Evolutionary conservation across 2,113 vertebrate genomes (phyloP).

Genomic region (Galemys pyrenaicus): DNA sequence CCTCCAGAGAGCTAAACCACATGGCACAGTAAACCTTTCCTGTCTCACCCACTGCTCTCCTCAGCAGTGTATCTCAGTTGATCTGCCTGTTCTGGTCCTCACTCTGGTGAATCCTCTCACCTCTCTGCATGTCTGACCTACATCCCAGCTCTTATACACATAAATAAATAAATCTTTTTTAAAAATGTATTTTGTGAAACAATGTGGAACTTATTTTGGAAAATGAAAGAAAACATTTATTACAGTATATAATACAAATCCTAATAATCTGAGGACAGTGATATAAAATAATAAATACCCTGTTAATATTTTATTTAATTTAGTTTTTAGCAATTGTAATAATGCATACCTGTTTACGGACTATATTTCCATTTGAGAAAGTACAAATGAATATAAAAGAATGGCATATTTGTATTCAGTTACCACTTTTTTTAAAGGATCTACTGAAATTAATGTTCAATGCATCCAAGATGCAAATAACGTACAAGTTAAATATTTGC

Average conservation of each 20-base stretch:
- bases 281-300: background rate
- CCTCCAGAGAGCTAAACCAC: too few relatives aligned
- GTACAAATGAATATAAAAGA: background rate
- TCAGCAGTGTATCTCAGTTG: too few relatives aligned
- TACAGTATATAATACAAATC: background rate
- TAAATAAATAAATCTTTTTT: too few relatives aligned
- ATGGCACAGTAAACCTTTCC: too few relatives aligned
- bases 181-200: background rate
- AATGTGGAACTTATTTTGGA: background rate
- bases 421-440: background rate
- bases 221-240: background rate
- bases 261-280: background rate
- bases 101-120: too few relatives aligned
- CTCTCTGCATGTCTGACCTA: too few relatives aligned
- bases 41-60: too few relatives aligned
- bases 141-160: too few relatives aligned
- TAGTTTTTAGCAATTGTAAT: background rate
- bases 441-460: constrained; percentile 14
- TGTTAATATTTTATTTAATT: background rate
- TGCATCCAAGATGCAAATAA: background rate
- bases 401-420: background rate
- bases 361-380: background rate
- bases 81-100: too few relatives aligned
- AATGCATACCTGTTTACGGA: background rate
- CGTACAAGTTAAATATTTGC: background rate